phyloP scores from a whole-genome alignment of 1,140 invertebrate genomes.

The Drosophila ironensis region DNA sequence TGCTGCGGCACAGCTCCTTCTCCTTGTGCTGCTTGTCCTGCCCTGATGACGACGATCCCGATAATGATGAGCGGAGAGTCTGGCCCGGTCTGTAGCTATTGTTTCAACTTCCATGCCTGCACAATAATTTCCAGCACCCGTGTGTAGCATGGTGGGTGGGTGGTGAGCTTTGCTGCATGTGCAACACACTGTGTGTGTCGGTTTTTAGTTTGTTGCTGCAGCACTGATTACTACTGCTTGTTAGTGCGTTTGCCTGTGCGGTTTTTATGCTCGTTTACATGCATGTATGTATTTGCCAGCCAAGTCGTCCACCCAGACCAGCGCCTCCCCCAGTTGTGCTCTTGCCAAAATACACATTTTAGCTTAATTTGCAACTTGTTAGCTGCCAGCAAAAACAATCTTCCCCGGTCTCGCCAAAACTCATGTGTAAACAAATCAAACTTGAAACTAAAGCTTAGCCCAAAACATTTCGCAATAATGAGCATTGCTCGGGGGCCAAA shows the following conservation, averaged over 20 bases:
- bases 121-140: slow-evolving; percentile 48
- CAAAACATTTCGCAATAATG: slow-evolving; percentile 68
- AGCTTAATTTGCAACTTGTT: slow-evolving; percentile 79
- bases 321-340: not conserved
- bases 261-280: slow-evolving; percentile 69
- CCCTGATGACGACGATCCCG: slow-evolving; percentile 20
- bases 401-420: slow-evolving; percentile 42
- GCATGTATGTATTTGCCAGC: slow-evolving; percentile 46
- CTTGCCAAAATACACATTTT: slow-evolving; percentile 75
- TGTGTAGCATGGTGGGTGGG: not conserved
- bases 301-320: slow-evolving; percentile 13
- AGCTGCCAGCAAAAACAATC: slow-evolving; percentile 69
- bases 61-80: slow-evolving; percentile 50
- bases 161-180: slow-evolving; percentile 7
- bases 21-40: slow-evolving; percentile 12
- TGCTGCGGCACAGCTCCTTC: too few species aligned
- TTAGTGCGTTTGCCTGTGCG: slow-evolving; percentile 75
- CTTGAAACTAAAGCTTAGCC: slow-evolving; percentile 66
- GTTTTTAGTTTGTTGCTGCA: slow-evolving; percentile 33
- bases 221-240: slow-evolving; percentile 72
- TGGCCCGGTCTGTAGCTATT: slow-evolving; percentile 49
- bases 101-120: slow-evolving; percentile 70
- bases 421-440: slow-evolving; percentile 75
- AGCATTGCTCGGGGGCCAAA: slow-evolving; percentile 53
- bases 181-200: slow-evolving; percentile 17